Evolutionary conservation across 2,113 vertebrate species (phyloP).

Genomic region (Lates calcarifer): DNA sequence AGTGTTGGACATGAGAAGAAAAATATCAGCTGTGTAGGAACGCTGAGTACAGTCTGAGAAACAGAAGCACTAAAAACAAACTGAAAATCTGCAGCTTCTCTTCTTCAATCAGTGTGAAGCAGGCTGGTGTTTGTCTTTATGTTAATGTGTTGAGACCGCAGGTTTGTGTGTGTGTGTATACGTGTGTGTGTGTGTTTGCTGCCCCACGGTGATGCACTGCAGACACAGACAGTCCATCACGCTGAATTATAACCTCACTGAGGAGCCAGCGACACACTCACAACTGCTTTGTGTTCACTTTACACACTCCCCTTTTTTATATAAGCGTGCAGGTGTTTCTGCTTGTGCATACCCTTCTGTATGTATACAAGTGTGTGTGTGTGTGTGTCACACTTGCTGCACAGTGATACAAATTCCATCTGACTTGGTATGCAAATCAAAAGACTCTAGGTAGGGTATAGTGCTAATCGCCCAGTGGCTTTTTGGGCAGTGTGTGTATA

Average conservation of each 20-base stretch:
- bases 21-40: background rate
- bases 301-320: constrained; percentile 44
- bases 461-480: constrained; percentile 76
- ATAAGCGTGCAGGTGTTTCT: constrained; percentile 19
- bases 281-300: constrained; percentile 67
- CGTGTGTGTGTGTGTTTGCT: constrained; percentile 31
- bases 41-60: background rate
- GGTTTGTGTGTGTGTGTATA: constrained; percentile 43
- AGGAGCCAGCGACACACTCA: constrained; percentile 51
- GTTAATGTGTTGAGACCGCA: constrained; percentile 42
- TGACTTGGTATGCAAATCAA: constrained; percentile 81
- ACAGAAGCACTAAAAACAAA: background rate
- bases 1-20: background rate
- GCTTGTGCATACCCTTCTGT: constrained; percentile 9
- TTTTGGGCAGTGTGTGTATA: constrained; percentile 48
- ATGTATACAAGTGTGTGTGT: background rate
- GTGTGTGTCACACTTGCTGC: constrained; percentile 74
- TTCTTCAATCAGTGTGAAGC: constrained; percentile 30
- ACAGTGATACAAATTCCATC: constrained; percentile 76
- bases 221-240: constrained; percentile 74
- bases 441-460: constrained; percentile 76
- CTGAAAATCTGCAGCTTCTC: constrained; percentile 1
- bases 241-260: constrained; percentile 72
- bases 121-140: constrained; percentile 51
- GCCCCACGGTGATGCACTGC: constrained; percentile 68